Evolutionary conservation across 1,140 invertebrate species (phyloP).

Genomic region (Charaxes varanes): DNA sequence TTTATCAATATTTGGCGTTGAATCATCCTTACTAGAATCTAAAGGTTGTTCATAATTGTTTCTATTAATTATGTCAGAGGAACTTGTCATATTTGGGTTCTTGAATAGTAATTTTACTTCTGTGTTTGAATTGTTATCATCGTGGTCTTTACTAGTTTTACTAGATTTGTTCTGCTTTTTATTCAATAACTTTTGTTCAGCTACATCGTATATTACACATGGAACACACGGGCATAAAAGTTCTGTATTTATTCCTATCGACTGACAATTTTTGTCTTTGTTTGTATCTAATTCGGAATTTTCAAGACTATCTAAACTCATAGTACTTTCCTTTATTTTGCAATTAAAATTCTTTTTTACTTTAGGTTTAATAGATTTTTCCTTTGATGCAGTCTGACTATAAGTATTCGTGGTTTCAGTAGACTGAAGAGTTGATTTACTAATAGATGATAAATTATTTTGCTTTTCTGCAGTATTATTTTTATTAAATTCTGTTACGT

Average conservation of each 20-base stretch:
- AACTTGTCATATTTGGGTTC: constrained; percentile 44
- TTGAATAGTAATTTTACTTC: constrained; percentile 48
- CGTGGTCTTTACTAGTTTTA: constrained; percentile 12
- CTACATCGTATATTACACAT: constrained; percentile 49
- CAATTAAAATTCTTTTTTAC: constrained; percentile 16
- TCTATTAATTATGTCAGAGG: constrained; percentile 31
- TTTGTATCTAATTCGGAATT: constrained; percentile 20
- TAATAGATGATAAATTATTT: not conserved
- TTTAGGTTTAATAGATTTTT: constrained; percentile 21
- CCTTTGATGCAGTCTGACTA: constrained; percentile 8
- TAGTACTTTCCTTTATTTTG: constrained; percentile 44
- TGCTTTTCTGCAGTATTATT: constrained; percentile 9
- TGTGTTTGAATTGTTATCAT: constrained; percentile 19
- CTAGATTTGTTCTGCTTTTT: constrained; percentile 25
- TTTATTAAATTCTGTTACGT: constrained; percentile 1
- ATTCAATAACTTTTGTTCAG: constrained; percentile 26
- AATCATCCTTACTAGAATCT: constrained; percentile 7
- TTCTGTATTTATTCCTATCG: constrained; percentile 54
- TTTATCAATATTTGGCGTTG: constrained; percentile 3
- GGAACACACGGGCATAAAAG: constrained; percentile 51
- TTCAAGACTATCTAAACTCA: constrained; percentile 62
- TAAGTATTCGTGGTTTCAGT: not conserved
- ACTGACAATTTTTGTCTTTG: constrained; percentile 35
- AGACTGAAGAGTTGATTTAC: not conserved
- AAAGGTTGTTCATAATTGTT: constrained; percentile 18